These are phyloP conservation scores for Caenorhabditis afra DNA, from an alignment of 2,888 invertebrate species.

Conservation along the genomic window DNA sequence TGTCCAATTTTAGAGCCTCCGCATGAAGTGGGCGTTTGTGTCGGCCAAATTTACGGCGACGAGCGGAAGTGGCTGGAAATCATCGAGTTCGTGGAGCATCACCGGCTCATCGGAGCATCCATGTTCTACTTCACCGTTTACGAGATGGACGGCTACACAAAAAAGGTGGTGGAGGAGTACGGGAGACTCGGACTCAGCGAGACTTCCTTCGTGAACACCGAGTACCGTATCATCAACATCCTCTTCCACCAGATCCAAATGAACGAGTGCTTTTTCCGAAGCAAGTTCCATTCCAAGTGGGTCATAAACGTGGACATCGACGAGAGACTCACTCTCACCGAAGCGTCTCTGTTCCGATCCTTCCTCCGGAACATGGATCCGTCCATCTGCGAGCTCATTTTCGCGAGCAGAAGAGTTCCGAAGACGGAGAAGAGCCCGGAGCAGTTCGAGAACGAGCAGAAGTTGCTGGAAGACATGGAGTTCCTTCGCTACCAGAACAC, in stretches of 20 bases:
- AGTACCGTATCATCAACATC: background rate
- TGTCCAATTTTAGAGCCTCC: background rate
- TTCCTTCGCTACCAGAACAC: slow-evolving; percentile 3
- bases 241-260: slow-evolving; percentile 15
- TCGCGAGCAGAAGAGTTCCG: slow-evolving; percentile 9
- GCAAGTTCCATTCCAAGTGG: slow-evolving; percentile 28
- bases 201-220: background rate
- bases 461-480: slow-evolving; percentile 1
- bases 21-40: slow-evolving; percentile 16
- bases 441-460: background rate
- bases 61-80: slow-evolving; percentile 4
- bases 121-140: slow-evolving; percentile 14
- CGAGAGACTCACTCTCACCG: slow-evolving; percentile 4
- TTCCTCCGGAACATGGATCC: background rate
- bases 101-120: slow-evolving; percentile 8
- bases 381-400: slow-evolving; percentile 16
- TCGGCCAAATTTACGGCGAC: slow-evolving; percentile 3
- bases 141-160: slow-evolving; percentile 11
- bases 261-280: slow-evolving; percentile 26
- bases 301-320: slow-evolving; percentile 21
- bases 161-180: slow-evolving; percentile 10
- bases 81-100: slow-evolving; percentile 11
- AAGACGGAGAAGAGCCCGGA: slow-evolving; percentile 2
- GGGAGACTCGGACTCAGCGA: slow-evolving; percentile 2
- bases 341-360: background rate